phyloP scores from a whole-genome alignment of 2,113 vertebrate genomes.

The Hippocampus zosterae region DNA sequence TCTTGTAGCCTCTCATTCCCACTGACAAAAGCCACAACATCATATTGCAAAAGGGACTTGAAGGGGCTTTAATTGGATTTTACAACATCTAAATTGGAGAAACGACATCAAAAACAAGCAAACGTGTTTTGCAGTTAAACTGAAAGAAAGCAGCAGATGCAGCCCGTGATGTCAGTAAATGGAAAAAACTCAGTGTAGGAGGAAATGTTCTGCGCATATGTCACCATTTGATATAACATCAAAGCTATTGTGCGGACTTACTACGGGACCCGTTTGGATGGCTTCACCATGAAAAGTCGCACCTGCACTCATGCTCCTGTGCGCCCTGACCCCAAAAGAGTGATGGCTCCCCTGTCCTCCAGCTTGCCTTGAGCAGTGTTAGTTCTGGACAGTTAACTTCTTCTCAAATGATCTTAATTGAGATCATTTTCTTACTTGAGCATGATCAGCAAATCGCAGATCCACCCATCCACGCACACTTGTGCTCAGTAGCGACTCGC shows the following conservation, averaged over 20 bases:
- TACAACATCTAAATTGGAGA: too few relatives aligned
- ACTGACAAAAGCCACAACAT: too few relatives aligned
- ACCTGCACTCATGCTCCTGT: not conserved
- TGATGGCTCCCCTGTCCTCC: conserved; percentile 62
- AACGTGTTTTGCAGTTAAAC: too few relatives aligned
- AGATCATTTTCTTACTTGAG: conserved; percentile 75
- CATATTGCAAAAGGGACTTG: too few relatives aligned
- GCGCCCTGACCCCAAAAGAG: conserved; percentile 41
- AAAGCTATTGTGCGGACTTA: not conserved
- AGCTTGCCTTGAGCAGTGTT: conserved; percentile 77
- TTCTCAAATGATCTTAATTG: conserved; percentile 77
- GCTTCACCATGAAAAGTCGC: not conserved
- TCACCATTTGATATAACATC: not conserved
- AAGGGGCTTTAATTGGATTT: too few relatives aligned
- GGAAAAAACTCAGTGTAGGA: too few relatives aligned
- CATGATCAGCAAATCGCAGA: conserved; percentile 75
- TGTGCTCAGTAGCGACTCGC: conserved; percentile 62
- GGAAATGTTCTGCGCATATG: not conserved
- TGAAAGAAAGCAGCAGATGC: too few relatives aligned
- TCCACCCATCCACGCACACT: conserved; percentile 46
- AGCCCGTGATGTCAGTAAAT: too few relatives aligned
- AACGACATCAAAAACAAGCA: too few relatives aligned
- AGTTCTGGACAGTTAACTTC: conserved; percentile 82
- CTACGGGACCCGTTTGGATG: not conserved
- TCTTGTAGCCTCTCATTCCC: not conserved